Percentiles rank a stretch among this genome's conserved stretches.
Evolutionary conservation across 2,888 invertebrate species (phyloP).

Genomic region (Eurytoma adleriae): DNA sequence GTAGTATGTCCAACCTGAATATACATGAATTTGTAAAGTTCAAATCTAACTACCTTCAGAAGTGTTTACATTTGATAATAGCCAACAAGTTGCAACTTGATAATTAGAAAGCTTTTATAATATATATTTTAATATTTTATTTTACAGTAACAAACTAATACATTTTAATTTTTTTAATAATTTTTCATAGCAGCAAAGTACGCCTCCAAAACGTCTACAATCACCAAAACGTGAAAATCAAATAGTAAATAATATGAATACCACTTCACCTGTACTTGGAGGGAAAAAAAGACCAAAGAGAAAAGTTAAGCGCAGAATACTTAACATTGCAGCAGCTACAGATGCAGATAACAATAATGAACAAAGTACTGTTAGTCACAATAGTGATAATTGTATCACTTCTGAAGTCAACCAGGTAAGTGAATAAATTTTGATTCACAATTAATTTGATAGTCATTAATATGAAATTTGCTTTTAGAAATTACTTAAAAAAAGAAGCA

Average conservation of each 20-base stretch:
- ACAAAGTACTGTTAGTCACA: slow-evolving; percentile 48
- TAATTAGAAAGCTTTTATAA: neutral
- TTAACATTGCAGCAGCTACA: slow-evolving; percentile 47
- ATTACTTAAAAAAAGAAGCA: too few species aligned
- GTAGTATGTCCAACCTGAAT: neutral
- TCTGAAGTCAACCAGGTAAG: slow-evolving; percentile 3
- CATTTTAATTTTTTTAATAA: slow-evolving; percentile 4
- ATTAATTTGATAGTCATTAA: too few species aligned
- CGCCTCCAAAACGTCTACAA: slow-evolving; percentile 21
- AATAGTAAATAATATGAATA: slow-evolving; percentile 51
- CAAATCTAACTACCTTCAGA: slow-evolving; percentile 31
- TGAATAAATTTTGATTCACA: too few species aligned
- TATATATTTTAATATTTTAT: slow-evolving; percentile 48
- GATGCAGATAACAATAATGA: slow-evolving; percentile 43
- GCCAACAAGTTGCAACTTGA: slow-evolving; percentile 1
- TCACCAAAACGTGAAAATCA: slow-evolving; percentile 52
- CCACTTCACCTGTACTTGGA: slow-evolving; percentile 62
- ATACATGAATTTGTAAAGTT: too few species aligned
- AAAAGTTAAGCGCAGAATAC: slow-evolving; percentile 64
- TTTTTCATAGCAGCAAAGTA: slow-evolving; percentile 29
- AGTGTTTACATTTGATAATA: slow-evolving; percentile 33
- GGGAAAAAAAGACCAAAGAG: slow-evolving; percentile 58
- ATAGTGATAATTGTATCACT: slow-evolving; percentile 43
- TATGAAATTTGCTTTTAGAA: too few species aligned
- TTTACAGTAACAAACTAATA: slow-evolving; percentile 15